These are phyloP conservation scores for Pinctada fucata DNA, from an alignment of 2,888 invertebrate genomes.

Conservation along the genomic window DNA sequence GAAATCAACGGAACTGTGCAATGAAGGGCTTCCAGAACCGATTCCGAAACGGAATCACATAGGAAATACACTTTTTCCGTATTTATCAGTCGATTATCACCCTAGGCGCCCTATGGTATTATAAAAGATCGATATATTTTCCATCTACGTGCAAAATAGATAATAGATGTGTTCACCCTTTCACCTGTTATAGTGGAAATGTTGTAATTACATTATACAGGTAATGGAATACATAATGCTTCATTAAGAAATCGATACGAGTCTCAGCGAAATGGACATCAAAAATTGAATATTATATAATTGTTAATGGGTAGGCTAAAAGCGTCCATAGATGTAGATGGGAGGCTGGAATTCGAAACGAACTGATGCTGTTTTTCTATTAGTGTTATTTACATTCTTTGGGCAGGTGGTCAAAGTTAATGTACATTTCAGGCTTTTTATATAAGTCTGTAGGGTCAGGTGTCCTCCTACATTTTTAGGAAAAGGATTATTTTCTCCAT, in stretches of 20 bases:
- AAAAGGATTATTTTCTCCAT: too few relatives aligned
- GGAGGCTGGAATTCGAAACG: too few relatives aligned
- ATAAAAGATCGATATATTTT: constrained; percentile 12
- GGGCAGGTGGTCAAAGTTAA: too few relatives aligned
- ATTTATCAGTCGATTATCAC: constrained; percentile 27
- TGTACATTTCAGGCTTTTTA: too few relatives aligned
- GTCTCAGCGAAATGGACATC: constrained; percentile 15
- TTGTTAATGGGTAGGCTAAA: constrained; percentile 21
- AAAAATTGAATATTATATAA: constrained; percentile 18
- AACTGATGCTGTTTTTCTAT: too few relatives aligned
- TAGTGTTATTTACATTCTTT: too few relatives aligned
- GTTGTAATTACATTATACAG: constrained; percentile 17
- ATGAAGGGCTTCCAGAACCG: constrained; percentile 29
- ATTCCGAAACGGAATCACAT: constrained; percentile 26
- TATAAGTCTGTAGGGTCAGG: too few relatives aligned
- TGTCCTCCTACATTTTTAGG: too few relatives aligned
- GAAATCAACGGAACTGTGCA: constrained; percentile 30
- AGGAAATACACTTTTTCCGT: constrained; percentile 31
- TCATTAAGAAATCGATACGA: constrained; percentile 2
- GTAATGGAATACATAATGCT: constrained; percentile 9
- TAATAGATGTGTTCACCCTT: constrained; percentile 19
- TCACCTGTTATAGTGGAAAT: constrained; percentile 15
- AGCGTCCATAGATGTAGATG: neutral
- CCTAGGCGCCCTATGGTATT: constrained; percentile 15
- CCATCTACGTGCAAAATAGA: constrained; percentile 21